A percentile compares a stretch with the other conserved stretches of the same genome.
These are phyloP conservation scores for Podocnemis expansa DNA, from an alignment of 2,113 vertebrate genomes.

Conservation along the genomic window DNA sequence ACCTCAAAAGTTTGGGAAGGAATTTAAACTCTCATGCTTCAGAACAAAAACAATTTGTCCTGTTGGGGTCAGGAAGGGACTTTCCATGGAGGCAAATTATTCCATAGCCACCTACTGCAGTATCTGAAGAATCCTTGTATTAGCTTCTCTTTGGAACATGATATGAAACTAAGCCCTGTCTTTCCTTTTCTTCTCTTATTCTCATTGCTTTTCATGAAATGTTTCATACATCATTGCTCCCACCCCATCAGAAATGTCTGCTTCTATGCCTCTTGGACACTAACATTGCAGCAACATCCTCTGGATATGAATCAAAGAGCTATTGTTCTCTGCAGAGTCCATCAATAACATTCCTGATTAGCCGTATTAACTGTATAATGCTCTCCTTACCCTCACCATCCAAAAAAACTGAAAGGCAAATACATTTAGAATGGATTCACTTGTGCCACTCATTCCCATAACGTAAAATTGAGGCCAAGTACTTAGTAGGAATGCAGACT, in stretches of 20 bases:
- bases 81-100: not conserved
- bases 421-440: conserved; percentile 29
- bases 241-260: not conserved
- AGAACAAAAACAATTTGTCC: conserved; percentile 39
- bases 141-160: conserved; percentile 33
- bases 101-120: not conserved
- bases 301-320: conserved; percentile 37
- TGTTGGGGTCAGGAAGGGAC: conserved; percentile 28
- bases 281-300: not conserved
- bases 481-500: conserved; percentile 7
- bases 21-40: conserved; percentile 48
- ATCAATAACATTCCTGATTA: conserved; percentile 47
- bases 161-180: not conserved
- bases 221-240: not conserved
- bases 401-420: conserved; percentile 40
- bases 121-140: conserved; percentile 37
- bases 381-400: not conserved
- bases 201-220: conserved; percentile 20
- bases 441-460: conserved; percentile 1
- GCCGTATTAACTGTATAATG: conserved; percentile 18
- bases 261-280: conserved; percentile 29
- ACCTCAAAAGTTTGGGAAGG: conserved; percentile 41
- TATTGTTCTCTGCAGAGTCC: conserved; percentile 50
- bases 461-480: conserved; percentile 15
- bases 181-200: conserved; percentile 38